Evolutionary conservation across 2,888 invertebrate genomes (phyloP), one percentile per base, ranked within the genome.

Genomic region (Auanema sp.): DNA sequence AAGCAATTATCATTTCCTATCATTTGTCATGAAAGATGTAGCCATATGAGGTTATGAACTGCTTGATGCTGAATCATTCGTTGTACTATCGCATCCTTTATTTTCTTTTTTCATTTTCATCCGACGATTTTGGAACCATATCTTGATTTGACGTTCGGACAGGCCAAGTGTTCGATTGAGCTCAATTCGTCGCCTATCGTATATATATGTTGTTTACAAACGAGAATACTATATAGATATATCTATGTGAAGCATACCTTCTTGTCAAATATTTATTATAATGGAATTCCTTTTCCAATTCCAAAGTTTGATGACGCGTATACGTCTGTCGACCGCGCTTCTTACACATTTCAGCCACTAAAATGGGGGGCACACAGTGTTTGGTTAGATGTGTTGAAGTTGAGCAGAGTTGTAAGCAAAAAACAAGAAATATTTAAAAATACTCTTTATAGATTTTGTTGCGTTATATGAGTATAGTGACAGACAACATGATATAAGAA

Each of bases 211-310:
- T 33, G 33, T 33, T 33, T 33, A 33, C 33, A 33, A 33, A 33
- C 3, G 33, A 33, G n/a, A 33, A 33, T 3, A 8, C 33, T 8
- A 33, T 5, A 33, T 5, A 33, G 33, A 33, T 3, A 33, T 3
- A 33, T 33, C 4, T 33, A 5, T 3, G 8, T 33, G 33, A 33
- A 33, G 33, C 33, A 33, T 33, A 33, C 33, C 33, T 33, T 33
- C 33, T 64, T 8, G 78, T 83, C 65, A 82, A 60, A 60, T 82
- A 82, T 59, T 77, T 78, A 64, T 79, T 81, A 65, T 69, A 82
- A 63, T 80, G 79, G 67, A 83, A 82, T 61, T 82, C 82, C 68
- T 82, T 82, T 60, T 82, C 82, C 41, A 82, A 64, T 59, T 81
- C 79, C 51, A 81, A 62, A n/a, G 82, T 82, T 63, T 82, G 82